Evolutionary conservation across 2,797 vertebrate genomes (phyloP).

Genomic region (Sebastes glaucus): DNA sequence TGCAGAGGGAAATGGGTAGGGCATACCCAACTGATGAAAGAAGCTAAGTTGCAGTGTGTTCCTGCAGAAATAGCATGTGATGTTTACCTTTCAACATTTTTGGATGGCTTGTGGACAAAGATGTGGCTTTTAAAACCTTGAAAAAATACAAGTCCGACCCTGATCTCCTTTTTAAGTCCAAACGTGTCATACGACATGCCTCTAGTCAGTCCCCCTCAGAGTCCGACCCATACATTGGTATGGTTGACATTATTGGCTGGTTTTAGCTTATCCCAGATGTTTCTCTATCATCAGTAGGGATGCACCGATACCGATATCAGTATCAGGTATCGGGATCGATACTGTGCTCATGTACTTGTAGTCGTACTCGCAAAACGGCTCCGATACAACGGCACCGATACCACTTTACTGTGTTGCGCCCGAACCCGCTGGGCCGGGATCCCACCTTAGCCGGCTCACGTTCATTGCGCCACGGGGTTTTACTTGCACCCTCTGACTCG

Average conservation of each 20-base stretch:
- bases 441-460: no score
- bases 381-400: no score
- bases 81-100: background rate
- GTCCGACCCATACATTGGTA: background rate
- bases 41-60: background rate
- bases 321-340: no score
- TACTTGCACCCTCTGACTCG: no score
- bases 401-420: no score
- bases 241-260: background rate
- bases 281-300: background rate
- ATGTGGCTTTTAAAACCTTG: background rate
- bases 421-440: no score
- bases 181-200: background rate
- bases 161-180: background rate
- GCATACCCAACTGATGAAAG: background rate
- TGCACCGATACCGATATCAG: no score
- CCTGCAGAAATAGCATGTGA: slow-evolving; percentile 11
- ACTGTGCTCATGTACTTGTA: no score
- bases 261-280: background rate
- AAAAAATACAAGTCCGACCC: background rate
- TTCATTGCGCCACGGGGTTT: no score
- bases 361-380: no score
- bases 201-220: background rate
- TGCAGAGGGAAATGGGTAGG: background rate
- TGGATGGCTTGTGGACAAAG: background rate